A percentile compares a stretch with the other conserved stretches of the same genome.
Evolutionary conservation across 2,888 invertebrate genomes (phyloP).

Genomic region (Tenthredo livida): DNA sequence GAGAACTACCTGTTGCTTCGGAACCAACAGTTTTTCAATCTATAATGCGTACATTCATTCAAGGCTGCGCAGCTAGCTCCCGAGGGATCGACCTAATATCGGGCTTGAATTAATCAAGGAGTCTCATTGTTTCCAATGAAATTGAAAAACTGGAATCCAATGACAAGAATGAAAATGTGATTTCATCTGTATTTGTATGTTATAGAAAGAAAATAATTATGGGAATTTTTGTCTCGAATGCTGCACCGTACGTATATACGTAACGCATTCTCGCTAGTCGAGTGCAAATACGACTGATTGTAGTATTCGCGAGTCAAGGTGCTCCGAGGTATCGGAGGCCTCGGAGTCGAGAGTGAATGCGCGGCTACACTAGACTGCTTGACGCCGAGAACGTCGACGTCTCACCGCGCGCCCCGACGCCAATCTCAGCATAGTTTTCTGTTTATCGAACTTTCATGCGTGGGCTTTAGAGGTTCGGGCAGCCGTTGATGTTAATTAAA

Average conservation of each 20-base stretch:
- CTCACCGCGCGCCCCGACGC: slow-evolving; percentile 12
- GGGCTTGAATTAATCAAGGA: not conserved
- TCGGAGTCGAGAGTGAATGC: slow-evolving; percentile 45
- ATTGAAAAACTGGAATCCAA: not conserved
- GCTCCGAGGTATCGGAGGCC: slow-evolving; percentile 22
- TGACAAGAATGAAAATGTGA: fast-evolving
- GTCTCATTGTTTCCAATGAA: not conserved
- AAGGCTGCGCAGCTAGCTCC: no score
- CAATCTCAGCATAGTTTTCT: slow-evolving; percentile 34
- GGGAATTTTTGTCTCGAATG: not conserved
- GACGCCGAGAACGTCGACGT: slow-evolving; percentile 40
- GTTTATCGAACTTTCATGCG: slow-evolving; percentile 43
- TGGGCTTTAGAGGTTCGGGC: not conserved
- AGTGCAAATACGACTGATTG: slow-evolving; percentile 22
- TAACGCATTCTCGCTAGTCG: not conserved
- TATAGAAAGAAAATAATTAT: no score
- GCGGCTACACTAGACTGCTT: slow-evolving; percentile 42
- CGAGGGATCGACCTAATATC: not conserved
- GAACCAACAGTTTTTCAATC: slow-evolving; percentile 20
- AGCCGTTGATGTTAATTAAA: slow-evolving; percentile 1
- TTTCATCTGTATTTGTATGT: not conserved
- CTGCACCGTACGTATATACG: not conserved
- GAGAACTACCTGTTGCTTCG: slow-evolving; percentile 24
- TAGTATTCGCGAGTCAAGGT: slow-evolving; percentile 37
- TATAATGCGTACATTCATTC: slow-evolving; percentile 25